Conservation (phyloP, 1,140 invertebrate genomes). For the Drosophila punjabiensis region DNA sequence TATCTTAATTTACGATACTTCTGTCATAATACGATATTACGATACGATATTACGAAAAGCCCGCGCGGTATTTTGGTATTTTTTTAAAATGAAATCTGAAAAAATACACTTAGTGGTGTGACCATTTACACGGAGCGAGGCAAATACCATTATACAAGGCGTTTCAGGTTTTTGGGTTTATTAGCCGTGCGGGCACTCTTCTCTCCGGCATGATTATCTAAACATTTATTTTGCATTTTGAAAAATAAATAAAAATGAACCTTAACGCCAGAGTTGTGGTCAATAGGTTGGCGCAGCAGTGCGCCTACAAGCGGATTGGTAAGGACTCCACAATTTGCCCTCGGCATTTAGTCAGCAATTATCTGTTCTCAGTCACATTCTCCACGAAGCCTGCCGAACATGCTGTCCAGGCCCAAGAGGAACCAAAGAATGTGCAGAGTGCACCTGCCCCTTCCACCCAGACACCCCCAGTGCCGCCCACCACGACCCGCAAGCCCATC, state of each 20-base stretch:
- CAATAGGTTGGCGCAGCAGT: slow-evolving; percentile 40
- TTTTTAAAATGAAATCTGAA: background rate
- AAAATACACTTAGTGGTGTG: background rate
- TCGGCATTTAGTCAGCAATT: background rate
- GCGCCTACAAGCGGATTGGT: slow-evolving; percentile 66
- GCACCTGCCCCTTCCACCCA: background rate
- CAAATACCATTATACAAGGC: background rate
- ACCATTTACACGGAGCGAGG: background rate
- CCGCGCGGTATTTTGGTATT: background rate
- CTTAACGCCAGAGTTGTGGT: slow-evolving; percentile 51
- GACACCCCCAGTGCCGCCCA: background rate
- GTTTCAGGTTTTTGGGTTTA: background rate
- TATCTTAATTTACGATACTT: too few relatives aligned
- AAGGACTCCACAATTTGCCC: background rate
- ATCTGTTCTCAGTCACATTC: slow-evolving; percentile 69
- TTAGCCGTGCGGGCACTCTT: background rate
- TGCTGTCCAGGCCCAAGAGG: slow-evolving; percentile 29
- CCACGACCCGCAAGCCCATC: slow-evolving; percentile 58
- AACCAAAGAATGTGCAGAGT: slow-evolving; percentile 34
- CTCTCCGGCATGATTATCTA: slow-evolving; percentile 68
- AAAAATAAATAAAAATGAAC: slow-evolving; percentile 70
- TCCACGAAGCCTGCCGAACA: slow-evolving; percentile 75
- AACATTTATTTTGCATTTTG: slow-evolving; percentile 40
- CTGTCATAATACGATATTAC: too few relatives aligned
- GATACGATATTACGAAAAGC: too few relatives aligned